Evolutionary conservation across 2,888 invertebrate species (phyloP).

Genomic region (Fragum fragum): DNA sequence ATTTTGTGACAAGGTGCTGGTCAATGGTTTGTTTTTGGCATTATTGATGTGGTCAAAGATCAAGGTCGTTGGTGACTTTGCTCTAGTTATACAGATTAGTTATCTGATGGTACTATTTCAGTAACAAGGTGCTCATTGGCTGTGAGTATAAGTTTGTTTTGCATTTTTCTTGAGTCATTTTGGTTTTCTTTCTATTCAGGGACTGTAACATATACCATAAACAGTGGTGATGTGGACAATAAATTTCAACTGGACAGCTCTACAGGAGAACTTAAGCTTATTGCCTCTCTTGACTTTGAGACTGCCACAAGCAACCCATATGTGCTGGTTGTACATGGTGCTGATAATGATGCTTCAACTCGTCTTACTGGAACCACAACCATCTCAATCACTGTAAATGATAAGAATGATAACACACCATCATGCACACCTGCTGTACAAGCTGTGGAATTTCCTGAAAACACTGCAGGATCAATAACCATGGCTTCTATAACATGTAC

Average conservation of each 20-base stretch:
- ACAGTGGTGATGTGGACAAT: constrained; percentile 66
- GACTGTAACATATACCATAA: constrained; percentile 55
- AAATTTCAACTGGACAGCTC: constrained; percentile 64
- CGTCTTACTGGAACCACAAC: constrained; percentile 90
- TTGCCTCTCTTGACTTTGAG: constrained; percentile 75
- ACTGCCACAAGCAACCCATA: constrained; percentile 62
- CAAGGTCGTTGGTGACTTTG: too few species aligned
- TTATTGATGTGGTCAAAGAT: too few species aligned
- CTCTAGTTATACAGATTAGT: too few species aligned
- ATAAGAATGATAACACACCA: constrained; percentile 91
- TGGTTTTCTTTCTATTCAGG: constrained; percentile 35
- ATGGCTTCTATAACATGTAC: constrained; percentile 67
- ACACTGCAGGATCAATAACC: constrained; percentile 48
- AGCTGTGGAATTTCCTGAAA: constrained; percentile 66
- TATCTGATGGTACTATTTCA: too few species aligned
- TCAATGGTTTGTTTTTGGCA: too few species aligned
- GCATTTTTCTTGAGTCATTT: too few species aligned
- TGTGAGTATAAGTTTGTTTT: too few species aligned
- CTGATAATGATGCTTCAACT: constrained; percentile 68
- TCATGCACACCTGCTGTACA: constrained; percentile 69
- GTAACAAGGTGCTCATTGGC: too few species aligned
- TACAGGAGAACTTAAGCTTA: constrained; percentile 73
- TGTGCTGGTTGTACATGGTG: constrained; percentile 58
- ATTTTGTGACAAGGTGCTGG: too few species aligned
- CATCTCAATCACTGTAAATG: constrained; percentile 94